A percentile compares a stretch with the other conserved stretches of the same genome.
Conservation (phyloP, 2,113 vertebrate species). For the Entelurus aequoreus region DNA sequence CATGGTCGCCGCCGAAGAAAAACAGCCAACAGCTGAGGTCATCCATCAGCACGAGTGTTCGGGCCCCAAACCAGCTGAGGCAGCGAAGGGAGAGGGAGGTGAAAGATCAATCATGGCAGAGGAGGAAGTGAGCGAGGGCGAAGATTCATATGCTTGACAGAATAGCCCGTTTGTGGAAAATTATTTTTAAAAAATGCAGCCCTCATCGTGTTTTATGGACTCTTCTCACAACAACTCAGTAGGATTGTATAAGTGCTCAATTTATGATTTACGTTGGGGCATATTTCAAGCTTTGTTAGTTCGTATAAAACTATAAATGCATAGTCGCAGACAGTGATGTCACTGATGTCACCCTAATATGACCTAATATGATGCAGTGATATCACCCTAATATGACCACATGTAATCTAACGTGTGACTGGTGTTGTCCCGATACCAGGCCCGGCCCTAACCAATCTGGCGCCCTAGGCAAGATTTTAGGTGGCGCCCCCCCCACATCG, state of each 20-base stretch:
- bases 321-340: no score
- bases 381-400: no score
- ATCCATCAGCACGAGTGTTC: conserved; percentile 44
- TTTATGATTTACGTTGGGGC: no score
- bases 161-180: conserved; percentile 11
- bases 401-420: no score
- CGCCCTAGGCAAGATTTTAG: no score
- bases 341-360: no score
- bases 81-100: conserved; percentile 50
- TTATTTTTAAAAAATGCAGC: conserved; percentile 9
- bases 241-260: not conserved
- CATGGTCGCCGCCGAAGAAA: conserved; percentile 19
- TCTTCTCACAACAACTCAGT: not conserved
- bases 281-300: no score
- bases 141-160: conserved; percentile 5
- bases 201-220: conserved; percentile 9
- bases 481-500: no score
- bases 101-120: conserved; percentile 54
- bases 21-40: conserved; percentile 30
- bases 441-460: no score
- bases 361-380: no score
- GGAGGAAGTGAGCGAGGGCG: conserved; percentile 15
- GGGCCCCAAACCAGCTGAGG: conserved; percentile 48
- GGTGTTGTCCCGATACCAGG: no score
- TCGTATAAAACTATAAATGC: no score